A percentile compares a stretch with the other conserved stretches of the same genome.
phyloP scores from a whole-genome alignment of 2,888 invertebrate genomes.

The Glaucopsyche alexis region DNA sequence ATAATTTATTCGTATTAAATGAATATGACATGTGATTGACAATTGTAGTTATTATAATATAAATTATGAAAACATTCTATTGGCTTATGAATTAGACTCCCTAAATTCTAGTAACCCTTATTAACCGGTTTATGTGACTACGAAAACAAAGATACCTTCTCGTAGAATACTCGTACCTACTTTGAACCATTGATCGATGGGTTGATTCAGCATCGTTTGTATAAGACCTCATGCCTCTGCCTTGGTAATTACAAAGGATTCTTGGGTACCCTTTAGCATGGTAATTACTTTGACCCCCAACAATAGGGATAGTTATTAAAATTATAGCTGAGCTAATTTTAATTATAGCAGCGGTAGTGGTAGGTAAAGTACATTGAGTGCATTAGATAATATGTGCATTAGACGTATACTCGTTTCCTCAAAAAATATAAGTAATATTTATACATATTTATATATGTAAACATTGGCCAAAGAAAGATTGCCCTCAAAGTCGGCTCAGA shows the following conservation, averaged over 20 bases:
- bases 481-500: slow-evolving; percentile 35
- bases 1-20: too few species aligned
- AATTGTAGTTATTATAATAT: too few species aligned
- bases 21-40: too few species aligned
- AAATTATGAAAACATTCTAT: too few species aligned
- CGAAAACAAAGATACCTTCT: too few species aligned
- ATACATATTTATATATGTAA: neutral
- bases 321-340: neutral
- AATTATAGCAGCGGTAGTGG: neutral
- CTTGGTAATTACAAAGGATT: neutral
- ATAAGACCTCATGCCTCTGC: neutral
- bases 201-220: neutral
- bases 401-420: neutral
- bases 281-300: neutral
- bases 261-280: neutral
- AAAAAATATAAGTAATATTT: neutral
- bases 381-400: neutral
- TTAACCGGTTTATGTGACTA: too few species aligned
- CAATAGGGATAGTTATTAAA: neutral
- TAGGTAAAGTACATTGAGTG: neutral
- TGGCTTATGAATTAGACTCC: too few species aligned
- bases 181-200: neutral
- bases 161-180: neutral
- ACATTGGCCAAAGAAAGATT: slow-evolving; percentile 34
- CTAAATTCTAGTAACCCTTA: too few species aligned